These are phyloP conservation scores for Triplophysa yarkandensis DNA, from an alignment of 2,797 vertebrate genomes.

Conservation along the genomic window DNA sequence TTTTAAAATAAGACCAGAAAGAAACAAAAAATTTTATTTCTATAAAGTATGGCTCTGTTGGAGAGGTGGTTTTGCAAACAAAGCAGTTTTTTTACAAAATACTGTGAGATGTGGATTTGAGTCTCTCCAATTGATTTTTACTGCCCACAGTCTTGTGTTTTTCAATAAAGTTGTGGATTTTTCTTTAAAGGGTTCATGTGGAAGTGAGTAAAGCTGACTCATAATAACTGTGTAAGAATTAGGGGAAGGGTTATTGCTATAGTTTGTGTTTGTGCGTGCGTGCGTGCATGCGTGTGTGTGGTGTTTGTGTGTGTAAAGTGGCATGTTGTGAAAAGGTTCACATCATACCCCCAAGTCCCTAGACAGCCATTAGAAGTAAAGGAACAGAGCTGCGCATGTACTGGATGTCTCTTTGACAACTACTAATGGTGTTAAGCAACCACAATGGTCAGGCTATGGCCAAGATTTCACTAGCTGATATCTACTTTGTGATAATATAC, in stretches of 20 bases:
- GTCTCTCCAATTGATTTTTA: too few species aligned
- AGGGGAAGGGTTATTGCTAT: constrained; percentile 41
- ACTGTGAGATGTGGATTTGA: background rate
- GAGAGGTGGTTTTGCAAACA: background rate
- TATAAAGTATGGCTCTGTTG: too few species aligned
- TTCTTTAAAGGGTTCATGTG: constrained; percentile 61
- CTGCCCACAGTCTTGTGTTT: too few species aligned
- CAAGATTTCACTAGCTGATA: background rate
- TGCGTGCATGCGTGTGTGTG: constrained; percentile 33
- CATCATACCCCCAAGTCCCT: constrained; percentile 6
- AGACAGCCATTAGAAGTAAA: background rate
- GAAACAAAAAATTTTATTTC: too few species aligned
- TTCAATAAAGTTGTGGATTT: background rate
- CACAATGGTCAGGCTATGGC: background rate
- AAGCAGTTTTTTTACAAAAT: background rate
- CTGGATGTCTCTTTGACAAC: background rate
- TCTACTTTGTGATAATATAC: background rate
- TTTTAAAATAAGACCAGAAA: too few species aligned
- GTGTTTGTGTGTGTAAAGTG: background rate
- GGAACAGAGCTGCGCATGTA: background rate
- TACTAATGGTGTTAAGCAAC: background rate
- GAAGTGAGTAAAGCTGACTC: constrained; percentile 56
- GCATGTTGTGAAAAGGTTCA: background rate
- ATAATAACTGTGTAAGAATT: constrained; percentile 53
- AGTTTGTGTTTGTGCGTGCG: too few species aligned